Evolutionary conservation across 2,888 invertebrate species (phyloP).

Genomic region (Ichneumoninae sp.): DNA sequence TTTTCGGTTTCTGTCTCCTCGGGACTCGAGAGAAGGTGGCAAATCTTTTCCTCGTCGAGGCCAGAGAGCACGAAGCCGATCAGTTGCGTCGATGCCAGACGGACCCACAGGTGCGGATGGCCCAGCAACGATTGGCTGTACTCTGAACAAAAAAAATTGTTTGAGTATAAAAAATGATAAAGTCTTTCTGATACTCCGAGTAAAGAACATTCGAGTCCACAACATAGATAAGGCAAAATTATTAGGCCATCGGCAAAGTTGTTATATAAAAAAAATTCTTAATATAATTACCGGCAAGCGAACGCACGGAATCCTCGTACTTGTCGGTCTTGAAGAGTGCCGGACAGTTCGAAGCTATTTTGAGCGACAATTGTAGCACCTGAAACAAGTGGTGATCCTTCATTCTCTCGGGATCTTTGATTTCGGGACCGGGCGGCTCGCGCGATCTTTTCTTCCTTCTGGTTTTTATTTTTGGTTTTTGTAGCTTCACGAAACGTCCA

Average conservation of each 20-base stretch:
- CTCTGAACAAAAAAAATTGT: slow-evolving; percentile 85
- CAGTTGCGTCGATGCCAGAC: slow-evolving; percentile 91
- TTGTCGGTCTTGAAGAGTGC: slow-evolving; percentile 86
- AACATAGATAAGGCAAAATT: neutral
- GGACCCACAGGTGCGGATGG: slow-evolving; percentile 95
- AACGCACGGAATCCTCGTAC: slow-evolving; percentile 85
- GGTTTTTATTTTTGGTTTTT: slow-evolving; percentile 46
- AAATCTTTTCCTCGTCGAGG: slow-evolving; percentile 87
- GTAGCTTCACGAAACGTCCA: slow-evolving; percentile 79
- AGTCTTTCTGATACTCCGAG: slow-evolving; percentile 5
- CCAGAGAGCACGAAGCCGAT: slow-evolving; percentile 89
- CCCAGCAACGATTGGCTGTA: slow-evolving; percentile 90
- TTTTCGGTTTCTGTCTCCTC: slow-evolving; percentile 81
- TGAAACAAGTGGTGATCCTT: slow-evolving; percentile 92
- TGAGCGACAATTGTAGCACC: slow-evolving; percentile 89
- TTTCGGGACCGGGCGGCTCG: slow-evolving; percentile 74
- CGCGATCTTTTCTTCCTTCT: slow-evolving; percentile 10
- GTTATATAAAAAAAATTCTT: neutral
- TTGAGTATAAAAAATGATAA: neutral
- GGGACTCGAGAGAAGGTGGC: slow-evolving; percentile 81
- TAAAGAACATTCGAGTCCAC: neutral
- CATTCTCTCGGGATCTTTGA: slow-evolving; percentile 87
- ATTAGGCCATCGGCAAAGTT: neutral
- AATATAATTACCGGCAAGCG: slow-evolving; percentile 76
- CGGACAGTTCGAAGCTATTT: slow-evolving; percentile 88